Conservation (phyloP, 2,888 invertebrate genomes). For the Argyresthia albistria region DNA sequence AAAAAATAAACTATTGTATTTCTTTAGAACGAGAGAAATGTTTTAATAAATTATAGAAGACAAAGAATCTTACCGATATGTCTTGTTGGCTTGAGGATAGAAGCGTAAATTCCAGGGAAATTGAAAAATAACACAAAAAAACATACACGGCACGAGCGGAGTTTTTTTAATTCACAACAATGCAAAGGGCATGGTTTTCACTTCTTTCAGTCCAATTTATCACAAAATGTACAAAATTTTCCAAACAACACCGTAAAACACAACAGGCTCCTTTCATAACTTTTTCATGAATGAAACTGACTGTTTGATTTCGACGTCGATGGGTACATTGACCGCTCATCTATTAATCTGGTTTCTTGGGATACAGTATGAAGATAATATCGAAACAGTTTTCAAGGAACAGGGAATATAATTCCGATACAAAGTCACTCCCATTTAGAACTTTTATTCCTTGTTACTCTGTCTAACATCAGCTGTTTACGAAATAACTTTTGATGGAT, state of each 20-base stretch:
- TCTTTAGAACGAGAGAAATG: not conserved
- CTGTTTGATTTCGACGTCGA: not conserved
- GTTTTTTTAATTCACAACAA: no score
- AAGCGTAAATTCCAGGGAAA: not conserved
- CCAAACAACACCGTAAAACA: not conserved
- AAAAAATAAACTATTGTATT: no score
- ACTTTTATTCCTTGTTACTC: no score
- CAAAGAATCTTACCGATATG: conserved; percentile 1
- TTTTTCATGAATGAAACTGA: not conserved
- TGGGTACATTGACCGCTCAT: not conserved
- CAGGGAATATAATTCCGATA: no score
- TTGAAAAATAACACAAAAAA: not conserved
- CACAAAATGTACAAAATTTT: not conserved
- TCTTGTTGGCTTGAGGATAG: not conserved
- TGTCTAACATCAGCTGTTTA: not conserved
- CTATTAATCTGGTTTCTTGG: no score
- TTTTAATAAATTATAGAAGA: not conserved
- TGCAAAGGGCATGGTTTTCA: not conserved
- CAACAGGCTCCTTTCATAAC: not conserved
- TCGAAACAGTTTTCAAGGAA: no score
- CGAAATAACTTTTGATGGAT: not conserved
- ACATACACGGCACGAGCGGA: not conserved
- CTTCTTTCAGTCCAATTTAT: not conserved
- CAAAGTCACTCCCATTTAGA: no score
- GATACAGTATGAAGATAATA: no score